These are phyloP conservation scores for Sarcophaga subvicina DNA, from an alignment of 2,888 invertebrate genomes.

Conservation along the genomic window DNA sequence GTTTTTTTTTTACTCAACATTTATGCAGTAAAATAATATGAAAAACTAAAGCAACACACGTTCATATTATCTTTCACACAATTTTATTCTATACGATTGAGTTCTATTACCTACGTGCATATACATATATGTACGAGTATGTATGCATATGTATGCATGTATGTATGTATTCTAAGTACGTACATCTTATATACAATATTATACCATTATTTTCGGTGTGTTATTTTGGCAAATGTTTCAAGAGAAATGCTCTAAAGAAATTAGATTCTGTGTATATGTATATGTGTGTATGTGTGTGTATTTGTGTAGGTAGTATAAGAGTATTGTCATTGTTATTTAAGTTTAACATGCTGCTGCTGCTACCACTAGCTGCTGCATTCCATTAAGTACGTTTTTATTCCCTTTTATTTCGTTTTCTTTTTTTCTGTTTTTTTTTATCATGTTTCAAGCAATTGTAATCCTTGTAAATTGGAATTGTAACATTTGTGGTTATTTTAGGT, in stretches of 20 bases:
- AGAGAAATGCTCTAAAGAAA: no score
- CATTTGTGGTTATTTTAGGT: constrained; percentile 57
- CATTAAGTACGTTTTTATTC: constrained; percentile 1
- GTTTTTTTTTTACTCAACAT: no score
- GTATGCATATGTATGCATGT: background rate
- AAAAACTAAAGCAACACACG: no score
- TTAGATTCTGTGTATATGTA: no score
- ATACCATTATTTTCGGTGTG: no score
- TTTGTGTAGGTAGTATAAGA: no score
- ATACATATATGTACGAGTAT: background rate
- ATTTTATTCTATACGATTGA: background rate
- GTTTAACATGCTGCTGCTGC: background rate
- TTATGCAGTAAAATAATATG: no score
- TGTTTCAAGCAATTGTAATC: constrained; percentile 57
- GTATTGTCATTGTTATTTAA: background rate
- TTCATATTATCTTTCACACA: background rate
- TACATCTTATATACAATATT: background rate
- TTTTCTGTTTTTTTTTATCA: constrained; percentile 46
- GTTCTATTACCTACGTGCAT: background rate
- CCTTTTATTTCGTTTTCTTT: constrained; percentile 14
- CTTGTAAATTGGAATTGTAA: constrained; percentile 58
- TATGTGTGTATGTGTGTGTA: no score
- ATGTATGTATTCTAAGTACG: background rate
- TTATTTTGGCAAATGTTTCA: no score
- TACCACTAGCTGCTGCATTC: background rate